Evolutionary conservation across 2,888 invertebrate species (phyloP), one percentile per base, ranked within the genome.

Genomic region (Timema podura): DNA sequence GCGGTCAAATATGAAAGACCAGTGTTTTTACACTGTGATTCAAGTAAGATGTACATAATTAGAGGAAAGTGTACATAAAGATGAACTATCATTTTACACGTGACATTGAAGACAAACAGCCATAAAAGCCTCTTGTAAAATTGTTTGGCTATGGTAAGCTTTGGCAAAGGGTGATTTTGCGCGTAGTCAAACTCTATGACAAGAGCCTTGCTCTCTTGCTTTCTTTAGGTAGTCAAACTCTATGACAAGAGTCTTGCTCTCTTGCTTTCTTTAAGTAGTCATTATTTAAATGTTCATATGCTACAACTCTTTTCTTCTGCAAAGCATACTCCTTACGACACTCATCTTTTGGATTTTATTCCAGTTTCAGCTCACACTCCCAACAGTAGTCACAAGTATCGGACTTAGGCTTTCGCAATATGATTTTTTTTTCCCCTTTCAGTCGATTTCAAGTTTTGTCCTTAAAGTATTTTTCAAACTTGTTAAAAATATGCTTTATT

Each of bases 101-200:
- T 54, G 54, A 54, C 54, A 54, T 16, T 15, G 16, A 54, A 54
- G 15, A 54, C 15, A 16, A 54, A 54, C n/a, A 54, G 54, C 54
- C 8, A 54, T 54, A 54, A 54, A 54, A 54, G 54, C 54, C 54
- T 54, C 30, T 54, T 54, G 54, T 54, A 10, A 54, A 54, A 54
- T 16, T 54, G 54, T 15, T n/a, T 15, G 7, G 54, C 16, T 15
- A 54, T 16, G n/a, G 54, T 54, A 10, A 54, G 54, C 54, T 54
- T 54, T 3, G 6, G 54, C 15, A 54, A 16, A 54, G 54, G 54
- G 16, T 15, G 16, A 54, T 54, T 54, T 16, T 54, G 54, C n/a
- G 54, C n/a, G 1, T 54, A 54, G 16, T 54, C 13, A 54, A 54
- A 54, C 54, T 54, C 54, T 8, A 54, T 8, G 54, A 54, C 54